Conservation (phyloP, 2,888 invertebrate genomes). For the Brenthis ino region DNA sequence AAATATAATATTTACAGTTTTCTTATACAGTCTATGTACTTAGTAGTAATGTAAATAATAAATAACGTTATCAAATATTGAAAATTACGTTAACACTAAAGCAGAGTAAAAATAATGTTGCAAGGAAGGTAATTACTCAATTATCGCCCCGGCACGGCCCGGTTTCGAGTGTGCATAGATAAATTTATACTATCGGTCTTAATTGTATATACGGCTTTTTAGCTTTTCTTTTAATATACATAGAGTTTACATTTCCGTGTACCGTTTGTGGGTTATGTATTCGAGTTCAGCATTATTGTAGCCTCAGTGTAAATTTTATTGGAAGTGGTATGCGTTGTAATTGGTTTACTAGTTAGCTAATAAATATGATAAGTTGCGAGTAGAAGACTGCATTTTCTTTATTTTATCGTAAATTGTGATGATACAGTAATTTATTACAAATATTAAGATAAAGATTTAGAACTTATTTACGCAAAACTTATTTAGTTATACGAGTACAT, state of each 20-base stretch:
- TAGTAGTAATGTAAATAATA: too few relatives aligned
- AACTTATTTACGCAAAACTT: too few relatives aligned
- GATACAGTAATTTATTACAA: too few relatives aligned
- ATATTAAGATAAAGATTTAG: too few relatives aligned
- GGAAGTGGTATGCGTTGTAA: slow-evolving; percentile 17
- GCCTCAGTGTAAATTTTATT: slow-evolving; percentile 13
- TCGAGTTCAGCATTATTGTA: slow-evolving; percentile 23
- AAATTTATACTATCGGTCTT: slow-evolving; percentile 37
- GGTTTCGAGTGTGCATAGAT: slow-evolving; percentile 53
- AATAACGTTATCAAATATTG: not conserved
- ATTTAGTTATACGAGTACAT: too few relatives aligned
- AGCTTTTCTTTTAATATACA: not conserved
- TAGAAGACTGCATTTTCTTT: too few relatives aligned
- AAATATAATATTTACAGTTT: not conserved
- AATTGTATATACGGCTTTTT: slow-evolving; percentile 12
- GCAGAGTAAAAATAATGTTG: slow-evolving; percentile 51
- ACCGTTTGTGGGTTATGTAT: slow-evolving; percentile 22
- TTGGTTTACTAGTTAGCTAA: too few relatives aligned
- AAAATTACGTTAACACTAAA: slow-evolving; percentile 25
- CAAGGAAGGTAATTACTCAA: slow-evolving; percentile 72
- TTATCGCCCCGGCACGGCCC: slow-evolving; percentile 58
- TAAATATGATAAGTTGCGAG: too few relatives aligned
- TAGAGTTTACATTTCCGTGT: slow-evolving; percentile 28
- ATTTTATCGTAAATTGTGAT: too few relatives aligned
- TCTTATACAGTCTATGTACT: not conserved